Evolutionary conservation across 92 coral and sea anemone genomes (phyloP), one percentile per base, ranked within the genome.

Genomic region (Actinernus sp.): DNA sequence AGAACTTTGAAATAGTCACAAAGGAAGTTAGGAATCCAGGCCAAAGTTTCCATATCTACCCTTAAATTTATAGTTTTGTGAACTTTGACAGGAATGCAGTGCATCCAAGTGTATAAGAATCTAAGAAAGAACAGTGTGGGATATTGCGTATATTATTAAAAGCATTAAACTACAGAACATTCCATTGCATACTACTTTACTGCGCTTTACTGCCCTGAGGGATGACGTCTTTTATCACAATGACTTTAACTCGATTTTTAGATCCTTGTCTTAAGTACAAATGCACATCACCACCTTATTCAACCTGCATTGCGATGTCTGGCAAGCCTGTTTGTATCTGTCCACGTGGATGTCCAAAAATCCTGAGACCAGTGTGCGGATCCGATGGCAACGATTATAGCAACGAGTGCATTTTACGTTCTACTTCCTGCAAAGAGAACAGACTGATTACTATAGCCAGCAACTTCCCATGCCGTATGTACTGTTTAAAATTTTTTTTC

Each of bases 391-490:
- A 25, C 17, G 32, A 54, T 14, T 71, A 71, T 28, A 31, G 58
- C 67, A 71, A 71, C 28, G 78, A 71, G 54, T 71, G 78, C 31
- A 17, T 28, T 27, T 28, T 58, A 58, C 43, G 38, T 58, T 58
- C 20, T 12, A 40, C 48, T 4, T 68, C 79, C 12, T 71, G 79
- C 22, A 36, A 22, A 11, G 31, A 33, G 16, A 60, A 45, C 26
- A 71, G n/a, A 16, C 47, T 47, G 68, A 58, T 71, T 7, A 49
- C 69, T 4, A 58, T 58, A 4, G 7, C 48, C 10, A 18, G 79
- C 20, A 71, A 58, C 6, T 68, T 68, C 41, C 58, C 58, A 46
- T 71, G 79, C 28, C 49, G 79, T 71, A 52, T 4, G 59, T 45
- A 14, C 14, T 14, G 14, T 36, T 36, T 36, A 36, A n/a, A n/a